Evolutionary conservation across 1,140 invertebrate species (phyloP).

Genomic region (Hypothenemus hampei): DNA sequence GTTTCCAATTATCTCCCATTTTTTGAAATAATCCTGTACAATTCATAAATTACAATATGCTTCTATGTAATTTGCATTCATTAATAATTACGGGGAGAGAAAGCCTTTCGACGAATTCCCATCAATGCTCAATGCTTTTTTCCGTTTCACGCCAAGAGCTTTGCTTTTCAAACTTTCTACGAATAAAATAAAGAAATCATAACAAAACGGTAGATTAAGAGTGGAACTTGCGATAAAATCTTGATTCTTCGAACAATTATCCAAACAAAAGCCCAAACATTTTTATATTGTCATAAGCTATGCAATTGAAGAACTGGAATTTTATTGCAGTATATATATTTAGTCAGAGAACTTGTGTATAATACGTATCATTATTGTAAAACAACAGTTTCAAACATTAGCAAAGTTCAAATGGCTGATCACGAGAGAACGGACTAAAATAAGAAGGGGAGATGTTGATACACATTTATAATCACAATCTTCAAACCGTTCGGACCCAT

Average conservation of each 20-base stretch:
- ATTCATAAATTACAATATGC: background rate
- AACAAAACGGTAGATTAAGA: constrained; percentile 1
- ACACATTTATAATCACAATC: constrained; percentile 27
- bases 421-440: constrained; percentile 14
- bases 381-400: background rate
- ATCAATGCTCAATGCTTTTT: background rate
- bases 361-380: background rate
- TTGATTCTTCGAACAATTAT: constrained; percentile 1
- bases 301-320: constrained; percentile 6
- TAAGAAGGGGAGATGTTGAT: constrained; percentile 15
- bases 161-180: constrained; percentile 14
- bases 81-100: constrained; percentile 5
- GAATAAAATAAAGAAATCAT: constrained; percentile 3
- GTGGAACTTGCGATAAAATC: background rate
- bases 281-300: constrained; percentile 9
- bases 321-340: background rate
- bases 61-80: constrained; percentile 2
- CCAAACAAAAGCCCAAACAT: constrained; percentile 3
- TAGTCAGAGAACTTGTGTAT: constrained; percentile 5
- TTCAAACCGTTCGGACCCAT: constrained; percentile 18
- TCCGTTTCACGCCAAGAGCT: constrained; percentile 2
- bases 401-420: too few species aligned
- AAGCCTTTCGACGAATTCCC: constrained; percentile 7
- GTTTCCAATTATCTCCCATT: too few species aligned
- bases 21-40: too few species aligned